These are phyloP conservation scores for Gambusia holbrooki DNA, from an alignment of 2,113 vertebrate genomes.

Conservation along the genomic window DNA sequence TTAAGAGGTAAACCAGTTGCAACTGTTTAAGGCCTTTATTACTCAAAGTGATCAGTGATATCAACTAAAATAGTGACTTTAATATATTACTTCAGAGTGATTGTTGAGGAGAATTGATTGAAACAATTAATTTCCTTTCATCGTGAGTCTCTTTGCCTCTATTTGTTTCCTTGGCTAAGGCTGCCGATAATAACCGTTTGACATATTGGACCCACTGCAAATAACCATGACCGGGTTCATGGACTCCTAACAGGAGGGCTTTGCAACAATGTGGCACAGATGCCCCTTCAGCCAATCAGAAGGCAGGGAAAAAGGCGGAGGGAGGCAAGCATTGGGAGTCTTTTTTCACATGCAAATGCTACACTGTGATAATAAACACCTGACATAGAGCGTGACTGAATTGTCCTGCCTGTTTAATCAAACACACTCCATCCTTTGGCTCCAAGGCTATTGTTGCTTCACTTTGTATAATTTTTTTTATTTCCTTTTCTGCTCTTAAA, in stretches of 20 bases:
- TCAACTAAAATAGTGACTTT: slow-evolving; percentile 36
- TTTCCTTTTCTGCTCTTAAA: slow-evolving; percentile 2
- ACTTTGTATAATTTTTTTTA: slow-evolving; percentile 3
- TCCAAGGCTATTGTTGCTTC: slow-evolving; percentile 29
- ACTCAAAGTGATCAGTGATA: slow-evolving; percentile 12
- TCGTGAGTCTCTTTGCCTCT: slow-evolving; percentile 61
- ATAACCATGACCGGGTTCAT: slow-evolving; percentile 73
- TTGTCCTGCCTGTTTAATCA: slow-evolving; percentile 80
- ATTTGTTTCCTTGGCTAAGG: slow-evolving; percentile 74
- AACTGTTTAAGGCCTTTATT: background rate
- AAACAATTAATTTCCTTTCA: slow-evolving; percentile 67
- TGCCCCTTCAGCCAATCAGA: slow-evolving; percentile 66
- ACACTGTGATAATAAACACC: slow-evolving; percentile 85
- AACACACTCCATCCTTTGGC: slow-evolving; percentile 47
- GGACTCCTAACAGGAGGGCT: slow-evolving; percentile 67
- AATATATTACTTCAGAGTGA: slow-evolving; percentile 64
- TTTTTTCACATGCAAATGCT: slow-evolving; percentile 84
- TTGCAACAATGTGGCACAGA: slow-evolving; percentile 70
- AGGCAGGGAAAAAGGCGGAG: slow-evolving; percentile 25
- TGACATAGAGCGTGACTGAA: slow-evolving; percentile 82
- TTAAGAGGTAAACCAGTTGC: background rate
- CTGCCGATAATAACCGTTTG: slow-evolving; percentile 79
- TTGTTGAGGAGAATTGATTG: slow-evolving; percentile 71
- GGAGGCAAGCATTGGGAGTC: slow-evolving; percentile 48
- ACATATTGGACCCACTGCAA: slow-evolving; percentile 71